phyloP scores from a whole-genome alignment of 2,113 vertebrate genomes.

The Tachysurus vachellii region DNA sequence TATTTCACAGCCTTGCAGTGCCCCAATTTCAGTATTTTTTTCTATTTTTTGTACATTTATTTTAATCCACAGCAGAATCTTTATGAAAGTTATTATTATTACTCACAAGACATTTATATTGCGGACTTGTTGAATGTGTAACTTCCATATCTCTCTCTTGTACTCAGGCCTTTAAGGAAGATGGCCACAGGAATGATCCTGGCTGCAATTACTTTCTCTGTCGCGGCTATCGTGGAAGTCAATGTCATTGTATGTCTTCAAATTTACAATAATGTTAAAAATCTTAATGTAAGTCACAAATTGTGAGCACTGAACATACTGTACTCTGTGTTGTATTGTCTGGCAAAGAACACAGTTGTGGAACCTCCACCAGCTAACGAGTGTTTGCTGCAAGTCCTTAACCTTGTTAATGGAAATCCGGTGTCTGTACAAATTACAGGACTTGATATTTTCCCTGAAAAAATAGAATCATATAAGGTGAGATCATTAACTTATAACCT shows the following conservation, averaged over 20 bases:
- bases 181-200: slow-evolving; percentile 92
- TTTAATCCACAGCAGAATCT: background rate
- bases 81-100: background rate
- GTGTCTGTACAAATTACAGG: slow-evolving; percentile 69
- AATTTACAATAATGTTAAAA: background rate
- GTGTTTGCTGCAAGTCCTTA: slow-evolving; percentile 83
- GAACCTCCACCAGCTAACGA: slow-evolving; percentile 68
- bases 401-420: slow-evolving; percentile 73
- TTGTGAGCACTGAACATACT: background rate
- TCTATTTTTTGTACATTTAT: background rate
- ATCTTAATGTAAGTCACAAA: background rate
- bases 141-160: slow-evolving; percentile 46
- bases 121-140: background rate
- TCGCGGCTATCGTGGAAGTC: slow-evolving; percentile 86
- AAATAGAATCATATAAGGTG: slow-evolving; percentile 77
- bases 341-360: slow-evolving; percentile 80
- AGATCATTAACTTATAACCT: background rate
- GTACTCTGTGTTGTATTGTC: background rate
- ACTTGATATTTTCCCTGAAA: slow-evolving; percentile 64
- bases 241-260: slow-evolving; percentile 81
- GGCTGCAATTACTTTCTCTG: slow-evolving; percentile 85
- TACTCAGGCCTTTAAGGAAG: slow-evolving; percentile 85
- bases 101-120: background rate
- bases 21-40: background rate
- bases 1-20: background rate